phyloP scores from a whole-genome alignment of 2,113 vertebrate genomes.

The Pelecanoides urinatrix region DNA sequence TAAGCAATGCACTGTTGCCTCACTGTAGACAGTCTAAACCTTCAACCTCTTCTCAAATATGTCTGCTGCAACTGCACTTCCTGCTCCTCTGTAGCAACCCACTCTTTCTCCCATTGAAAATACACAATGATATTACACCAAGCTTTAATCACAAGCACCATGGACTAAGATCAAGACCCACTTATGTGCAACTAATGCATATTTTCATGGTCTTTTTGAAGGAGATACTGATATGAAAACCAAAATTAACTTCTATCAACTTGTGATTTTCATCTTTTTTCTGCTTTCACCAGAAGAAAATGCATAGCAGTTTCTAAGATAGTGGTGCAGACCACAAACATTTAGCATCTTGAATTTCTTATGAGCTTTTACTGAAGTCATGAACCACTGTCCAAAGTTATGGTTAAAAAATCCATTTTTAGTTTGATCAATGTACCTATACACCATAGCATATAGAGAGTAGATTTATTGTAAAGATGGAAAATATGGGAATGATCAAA shows the following conservation, averaged over 20 bases:
- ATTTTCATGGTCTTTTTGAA: neutral
- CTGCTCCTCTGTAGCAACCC: neutral
- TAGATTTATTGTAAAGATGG: neutral
- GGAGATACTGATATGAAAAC: neutral
- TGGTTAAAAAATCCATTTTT: neutral
- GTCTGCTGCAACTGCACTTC: neutral
- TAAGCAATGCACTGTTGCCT: neutral
- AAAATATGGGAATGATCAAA: neutral
- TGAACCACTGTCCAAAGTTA: neutral
- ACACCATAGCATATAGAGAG: fast-evolving
- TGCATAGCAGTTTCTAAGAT: neutral
- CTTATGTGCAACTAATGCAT: neutral
- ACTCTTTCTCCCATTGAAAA: neutral
- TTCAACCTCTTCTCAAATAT: neutral
- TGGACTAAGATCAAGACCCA: neutral
- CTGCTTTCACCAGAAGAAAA: neutral
- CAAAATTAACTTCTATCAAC: neutral
- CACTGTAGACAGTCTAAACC: neutral
- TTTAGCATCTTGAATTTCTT: neutral
- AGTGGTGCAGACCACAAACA: neutral
- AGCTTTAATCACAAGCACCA: neutral
- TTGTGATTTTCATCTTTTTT: neutral
- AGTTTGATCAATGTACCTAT: neutral
- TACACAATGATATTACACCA: fast-evolving
- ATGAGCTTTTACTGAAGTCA: neutral